These are phyloP conservation scores for Philaethria dido DNA, from an alignment of 2,888 invertebrate genomes.

Conservation along the genomic window DNA sequence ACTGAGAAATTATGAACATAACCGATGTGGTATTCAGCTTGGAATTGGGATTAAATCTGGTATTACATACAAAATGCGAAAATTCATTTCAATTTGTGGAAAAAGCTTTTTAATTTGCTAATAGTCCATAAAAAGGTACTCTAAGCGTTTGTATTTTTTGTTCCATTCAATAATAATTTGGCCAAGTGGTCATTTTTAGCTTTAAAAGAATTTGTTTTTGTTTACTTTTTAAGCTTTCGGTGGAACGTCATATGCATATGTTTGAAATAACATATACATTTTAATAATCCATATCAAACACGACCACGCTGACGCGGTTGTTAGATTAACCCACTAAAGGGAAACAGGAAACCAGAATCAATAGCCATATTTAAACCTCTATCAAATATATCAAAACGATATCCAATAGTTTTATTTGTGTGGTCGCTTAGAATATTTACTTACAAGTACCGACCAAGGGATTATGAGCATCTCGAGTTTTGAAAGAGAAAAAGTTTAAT, in stretches of 20 bases:
- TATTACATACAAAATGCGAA: not conserved
- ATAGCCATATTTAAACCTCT: slow-evolving; percentile 51
- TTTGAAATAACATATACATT: slow-evolving; percentile 39
- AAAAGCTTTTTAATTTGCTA: slow-evolving; percentile 2
- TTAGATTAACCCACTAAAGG: slow-evolving; percentile 45
- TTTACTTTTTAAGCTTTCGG: not conserved
- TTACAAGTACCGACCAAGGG: slow-evolving; percentile 67
- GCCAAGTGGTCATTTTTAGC: not conserved
- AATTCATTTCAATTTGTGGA: not conserved
- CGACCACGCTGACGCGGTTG: slow-evolving; percentile 32
- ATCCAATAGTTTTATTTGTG: slow-evolving; percentile 71
- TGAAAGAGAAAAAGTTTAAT: slow-evolving; percentile 80
- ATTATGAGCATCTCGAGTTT: slow-evolving; percentile 80
- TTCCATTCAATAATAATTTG: slow-evolving; percentile 10
- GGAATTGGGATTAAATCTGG: not conserved
- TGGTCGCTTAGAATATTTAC: slow-evolving; percentile 76
- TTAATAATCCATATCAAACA: slow-evolving; percentile 42
- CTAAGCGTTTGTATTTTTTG: not conserved
- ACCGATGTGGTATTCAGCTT: slow-evolving; percentile 5
- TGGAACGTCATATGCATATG: not conserved
- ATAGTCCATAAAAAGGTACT: not conserved
- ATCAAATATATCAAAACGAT: slow-evolving; percentile 54
- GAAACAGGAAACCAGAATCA: slow-evolving; percentile 54
- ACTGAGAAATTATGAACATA: not conserved
- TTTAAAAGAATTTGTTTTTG: not conserved